These are phyloP conservation scores for Isichthys henryi DNA, from an alignment of 2,113 vertebrate genomes.

Conservation along the genomic window DNA sequence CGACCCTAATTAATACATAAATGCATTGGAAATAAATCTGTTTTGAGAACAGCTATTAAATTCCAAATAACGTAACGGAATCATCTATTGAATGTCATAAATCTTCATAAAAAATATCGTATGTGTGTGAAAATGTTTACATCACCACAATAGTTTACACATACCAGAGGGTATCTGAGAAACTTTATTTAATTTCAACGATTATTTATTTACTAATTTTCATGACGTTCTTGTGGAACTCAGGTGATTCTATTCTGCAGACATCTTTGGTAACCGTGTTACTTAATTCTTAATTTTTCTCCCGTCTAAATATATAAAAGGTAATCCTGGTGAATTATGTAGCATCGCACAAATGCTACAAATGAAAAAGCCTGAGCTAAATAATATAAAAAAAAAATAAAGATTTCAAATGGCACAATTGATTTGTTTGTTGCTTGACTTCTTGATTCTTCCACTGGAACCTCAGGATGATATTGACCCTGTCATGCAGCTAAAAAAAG, in stretches of 20 bases:
- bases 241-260: slow-evolving; percentile 34
- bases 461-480: not conserved
- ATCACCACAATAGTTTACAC: not conserved
- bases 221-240: not conserved
- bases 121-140: not conserved
- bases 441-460: not conserved
- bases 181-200: not conserved
- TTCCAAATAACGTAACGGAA: not conserved
- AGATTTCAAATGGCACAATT: not conserved
- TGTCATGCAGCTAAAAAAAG: not conserved
- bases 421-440: not conserved
- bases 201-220: not conserved
- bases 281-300: slow-evolving; percentile 39
- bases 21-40: not conserved
- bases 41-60: not conserved
- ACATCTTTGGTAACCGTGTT: slow-evolving; percentile 72
- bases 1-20: not conserved
- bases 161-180: not conserved
- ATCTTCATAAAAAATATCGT: not conserved
- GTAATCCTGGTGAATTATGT: slow-evolving; percentile 33
- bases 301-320: slow-evolving; percentile 35
- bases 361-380: slow-evolving; percentile 18
- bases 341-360: slow-evolving; percentile 32
- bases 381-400: not conserved
- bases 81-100: not conserved